Percentiles rank a stretch among this genome's conserved stretches.
These are phyloP conservation scores for Sorex fumeus DNA, from an alignment of 2,113 vertebrate species.

Conservation along the genomic window DNA sequence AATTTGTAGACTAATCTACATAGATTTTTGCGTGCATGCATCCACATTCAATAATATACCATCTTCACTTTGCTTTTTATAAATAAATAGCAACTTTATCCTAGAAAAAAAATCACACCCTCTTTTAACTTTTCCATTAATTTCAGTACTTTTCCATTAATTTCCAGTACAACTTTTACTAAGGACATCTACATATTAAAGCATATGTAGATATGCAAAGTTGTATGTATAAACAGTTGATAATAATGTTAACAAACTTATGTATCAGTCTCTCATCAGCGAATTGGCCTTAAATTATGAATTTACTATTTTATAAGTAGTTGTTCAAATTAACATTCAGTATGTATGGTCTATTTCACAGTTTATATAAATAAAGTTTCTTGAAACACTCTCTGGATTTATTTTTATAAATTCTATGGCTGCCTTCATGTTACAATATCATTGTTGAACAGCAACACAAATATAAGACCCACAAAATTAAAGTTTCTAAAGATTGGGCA, in stretches of 20 bases:
- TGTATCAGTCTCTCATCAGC: neutral
- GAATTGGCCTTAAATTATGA: conserved; percentile 60
- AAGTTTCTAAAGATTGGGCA: conserved; percentile 79
- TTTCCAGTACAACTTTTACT: neutral
- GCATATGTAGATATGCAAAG: neutral
- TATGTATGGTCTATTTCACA: neutral
- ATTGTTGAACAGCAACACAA: neutral
- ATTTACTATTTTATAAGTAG: neutral
- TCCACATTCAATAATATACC: neutral
- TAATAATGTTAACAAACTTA: conserved; percentile 16
- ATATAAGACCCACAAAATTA: neutral
- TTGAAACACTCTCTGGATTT: neutral
- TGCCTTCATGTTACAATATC: neutral
- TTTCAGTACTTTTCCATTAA: neutral
- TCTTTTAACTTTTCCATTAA: conserved; percentile 24
- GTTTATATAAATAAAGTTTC: conserved; percentile 12
- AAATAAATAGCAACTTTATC: neutral
- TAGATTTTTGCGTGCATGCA: neutral
- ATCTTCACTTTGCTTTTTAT: neutral
- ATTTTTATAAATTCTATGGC: neutral
- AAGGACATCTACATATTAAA: neutral
- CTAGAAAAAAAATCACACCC: neutral
- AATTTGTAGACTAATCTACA: neutral
- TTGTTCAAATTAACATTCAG: neutral
- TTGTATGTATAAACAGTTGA: neutral